Base-by-base conservation (phyloP, 2,113 vertebrate species). In the Peromyscus californicus region DNA sequence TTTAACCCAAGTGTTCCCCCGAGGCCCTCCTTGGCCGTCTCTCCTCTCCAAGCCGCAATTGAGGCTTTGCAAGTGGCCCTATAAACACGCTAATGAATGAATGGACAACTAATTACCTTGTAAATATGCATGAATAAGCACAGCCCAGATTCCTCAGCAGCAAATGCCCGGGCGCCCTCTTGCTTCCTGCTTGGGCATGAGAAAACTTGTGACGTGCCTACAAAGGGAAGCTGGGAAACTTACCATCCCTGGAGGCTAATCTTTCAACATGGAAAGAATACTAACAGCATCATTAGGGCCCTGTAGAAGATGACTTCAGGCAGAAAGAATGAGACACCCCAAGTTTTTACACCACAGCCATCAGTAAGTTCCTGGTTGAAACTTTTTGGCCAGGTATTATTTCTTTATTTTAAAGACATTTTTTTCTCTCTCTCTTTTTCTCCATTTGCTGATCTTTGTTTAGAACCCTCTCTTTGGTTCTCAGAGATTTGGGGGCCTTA, bases 31-130 rank as follows among this genome's bases (percentile, higher is more conserved):
- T 87, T n/a, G 93, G 91, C 97, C 84, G 75, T 93, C 91, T 97
- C 95, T 98, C 96, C 83, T 85, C 96, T 96, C 92, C 75, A 96
- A 97, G 96, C 91, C 1, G 33, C 96, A 96, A 96, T 69, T 96
- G 97, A 96, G 85, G 93, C 93, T 97, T 97, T 97, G 95, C 36
- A 4, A 97, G 95, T 95, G 93, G 95, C 96, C 96, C 95, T 92
- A 97, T 97, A 96, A 98, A 98, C 95, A 97, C 80, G 2, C 93
- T 98, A 98, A 98, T 98, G 98, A 98, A 98, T 98, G 98, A 98
- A 97, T 89, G 95, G 95, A 96, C 97, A 97, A 95, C 97, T 97
- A 98, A 98, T 98, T 97, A 97, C 97, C 97, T 97, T 96, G 94
- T 98, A 97, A 98, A 98, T 97, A 98, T 97, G 97, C 97, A 98